phyloP scores from a whole-genome alignment of 2,113 vertebrate genomes.

The Callospermophilus lateralis region DNA sequence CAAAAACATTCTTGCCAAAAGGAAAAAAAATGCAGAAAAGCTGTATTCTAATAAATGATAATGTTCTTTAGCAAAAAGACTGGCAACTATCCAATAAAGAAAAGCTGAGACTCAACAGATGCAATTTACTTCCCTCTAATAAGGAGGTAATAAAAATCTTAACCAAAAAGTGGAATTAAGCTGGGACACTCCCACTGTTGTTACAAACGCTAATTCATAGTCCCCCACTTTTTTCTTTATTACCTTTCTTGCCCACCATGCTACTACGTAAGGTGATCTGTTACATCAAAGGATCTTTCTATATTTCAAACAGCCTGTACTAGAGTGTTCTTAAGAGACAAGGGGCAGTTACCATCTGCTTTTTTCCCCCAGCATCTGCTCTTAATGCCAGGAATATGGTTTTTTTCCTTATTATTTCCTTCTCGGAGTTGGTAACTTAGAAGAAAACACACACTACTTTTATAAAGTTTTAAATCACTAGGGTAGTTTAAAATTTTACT shows the following conservation, averaged over 20 bases:
- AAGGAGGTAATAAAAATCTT: background rate
- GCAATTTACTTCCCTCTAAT: background rate
- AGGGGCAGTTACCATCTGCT: background rate
- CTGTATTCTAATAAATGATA: slow-evolving; percentile 16
- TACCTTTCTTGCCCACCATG: background rate
- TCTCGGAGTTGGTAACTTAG: background rate
- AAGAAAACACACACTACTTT: background rate
- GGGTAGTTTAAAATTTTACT: background rate
- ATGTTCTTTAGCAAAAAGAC: slow-evolving; percentile 12
- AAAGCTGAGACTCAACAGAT: background rate
- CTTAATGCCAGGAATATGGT: background rate
- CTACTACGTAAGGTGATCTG: background rate
- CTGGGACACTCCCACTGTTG: background rate
- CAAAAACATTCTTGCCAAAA: background rate
- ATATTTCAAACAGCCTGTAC: background rate
- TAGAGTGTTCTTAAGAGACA: background rate
- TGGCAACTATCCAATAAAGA: background rate
- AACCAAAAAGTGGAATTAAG: background rate
- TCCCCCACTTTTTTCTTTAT: background rate
- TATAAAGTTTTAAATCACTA: background rate
- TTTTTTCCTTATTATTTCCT: background rate
- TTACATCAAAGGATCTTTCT: background rate
- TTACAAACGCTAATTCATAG: background rate
- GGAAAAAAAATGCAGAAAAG: background rate
- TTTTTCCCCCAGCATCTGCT: background rate